Conservation (phyloP, 2,888 invertebrate species). For the Tinea pellionella region DNA sequence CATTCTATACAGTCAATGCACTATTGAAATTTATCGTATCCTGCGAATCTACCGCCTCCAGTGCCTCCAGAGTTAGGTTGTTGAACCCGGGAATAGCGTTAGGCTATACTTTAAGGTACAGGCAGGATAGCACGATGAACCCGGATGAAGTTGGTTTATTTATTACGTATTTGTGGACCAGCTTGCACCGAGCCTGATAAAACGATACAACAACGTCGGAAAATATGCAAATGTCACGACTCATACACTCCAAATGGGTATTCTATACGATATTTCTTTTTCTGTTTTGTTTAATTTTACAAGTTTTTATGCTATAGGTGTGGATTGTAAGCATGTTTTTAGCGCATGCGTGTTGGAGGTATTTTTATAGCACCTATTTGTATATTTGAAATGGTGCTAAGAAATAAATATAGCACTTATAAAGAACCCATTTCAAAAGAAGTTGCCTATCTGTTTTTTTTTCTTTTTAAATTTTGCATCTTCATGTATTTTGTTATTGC, state of each 20-base stretch:
- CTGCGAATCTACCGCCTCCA: slow-evolving; percentile 57
- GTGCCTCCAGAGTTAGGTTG: slow-evolving; percentile 32
- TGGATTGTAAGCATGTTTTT: not conserved
- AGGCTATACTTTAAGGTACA: slow-evolving; percentile 38
- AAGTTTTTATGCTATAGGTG: not conserved
- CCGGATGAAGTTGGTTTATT: slow-evolving; percentile 30
- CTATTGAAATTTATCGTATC: slow-evolving; percentile 67
- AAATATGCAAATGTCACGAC: not conserved
- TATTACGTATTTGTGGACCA: slow-evolving; percentile 9
- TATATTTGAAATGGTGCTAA: not conserved
- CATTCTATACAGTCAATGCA: slow-evolving; percentile 45
- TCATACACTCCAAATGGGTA: not conserved
- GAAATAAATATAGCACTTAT: not conserved
- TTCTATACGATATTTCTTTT: not conserved
- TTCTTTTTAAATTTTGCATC: not conserved
- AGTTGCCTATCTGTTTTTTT: not conserved
- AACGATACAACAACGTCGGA: slow-evolving; percentile 9
- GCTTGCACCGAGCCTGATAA: not conserved
- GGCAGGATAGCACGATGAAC: slow-evolving; percentile 39
- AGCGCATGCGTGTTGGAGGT: not conserved
- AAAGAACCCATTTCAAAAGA: not conserved
- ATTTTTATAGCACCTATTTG: not conserved
- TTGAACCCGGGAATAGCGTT: slow-evolving; percentile 53
- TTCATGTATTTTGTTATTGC: not conserved
- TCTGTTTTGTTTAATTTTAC: not conserved